Evolutionary conservation across 1,140 invertebrate genomes (phyloP).

Genomic region (Coenobita brevimanus): DNA sequence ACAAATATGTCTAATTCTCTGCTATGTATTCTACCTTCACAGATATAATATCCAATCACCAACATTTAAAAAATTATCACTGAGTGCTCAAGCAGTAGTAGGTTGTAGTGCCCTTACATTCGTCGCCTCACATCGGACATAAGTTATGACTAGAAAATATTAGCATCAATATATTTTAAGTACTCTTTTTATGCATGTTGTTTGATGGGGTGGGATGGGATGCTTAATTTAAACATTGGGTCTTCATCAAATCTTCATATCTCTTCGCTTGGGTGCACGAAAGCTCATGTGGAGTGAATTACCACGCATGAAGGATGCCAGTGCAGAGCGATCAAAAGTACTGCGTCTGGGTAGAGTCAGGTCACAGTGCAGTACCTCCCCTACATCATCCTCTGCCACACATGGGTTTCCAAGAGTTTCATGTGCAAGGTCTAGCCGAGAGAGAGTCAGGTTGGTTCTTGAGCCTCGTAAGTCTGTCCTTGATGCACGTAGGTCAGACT

Average conservation of each 20-base stretch:
- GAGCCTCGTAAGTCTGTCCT: slow-evolving; percentile 44
- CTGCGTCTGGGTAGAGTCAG: slow-evolving; percentile 60
- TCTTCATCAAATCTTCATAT: slow-evolving; percentile 55
- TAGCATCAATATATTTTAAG: slow-evolving; percentile 64
- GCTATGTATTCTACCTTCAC: no score
- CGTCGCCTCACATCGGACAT: slow-evolving; percentile 46
- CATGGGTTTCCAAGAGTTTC: slow-evolving; percentile 62
- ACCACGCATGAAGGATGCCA: slow-evolving; percentile 64
- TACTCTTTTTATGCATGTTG: slow-evolving; percentile 18
- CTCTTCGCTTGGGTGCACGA: slow-evolving; percentile 60
- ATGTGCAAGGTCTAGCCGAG: slow-evolving; percentile 64
- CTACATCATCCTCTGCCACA: slow-evolving; percentile 52
- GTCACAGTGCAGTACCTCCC: slow-evolving; percentile 62
- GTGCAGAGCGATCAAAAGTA: slow-evolving; percentile 39
- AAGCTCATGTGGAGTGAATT: slow-evolving; percentile 69
- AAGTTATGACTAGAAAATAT: slow-evolving; percentile 66
- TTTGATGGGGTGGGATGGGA: not conserved
- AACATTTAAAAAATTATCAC: not conserved
- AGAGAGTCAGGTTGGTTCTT: slow-evolving; percentile 64
- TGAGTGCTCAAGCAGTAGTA: slow-evolving; percentile 2
- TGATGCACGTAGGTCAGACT: slow-evolving; percentile 57
- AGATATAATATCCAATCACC: not conserved
- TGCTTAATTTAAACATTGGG: slow-evolving; percentile 21
- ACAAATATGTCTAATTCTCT: no score
- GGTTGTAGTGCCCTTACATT: slow-evolving; percentile 3